These are phyloP conservation scores for Norana najaformis DNA, from an alignment of 2,888 invertebrate genomes.

Conservation along the genomic window DNA sequence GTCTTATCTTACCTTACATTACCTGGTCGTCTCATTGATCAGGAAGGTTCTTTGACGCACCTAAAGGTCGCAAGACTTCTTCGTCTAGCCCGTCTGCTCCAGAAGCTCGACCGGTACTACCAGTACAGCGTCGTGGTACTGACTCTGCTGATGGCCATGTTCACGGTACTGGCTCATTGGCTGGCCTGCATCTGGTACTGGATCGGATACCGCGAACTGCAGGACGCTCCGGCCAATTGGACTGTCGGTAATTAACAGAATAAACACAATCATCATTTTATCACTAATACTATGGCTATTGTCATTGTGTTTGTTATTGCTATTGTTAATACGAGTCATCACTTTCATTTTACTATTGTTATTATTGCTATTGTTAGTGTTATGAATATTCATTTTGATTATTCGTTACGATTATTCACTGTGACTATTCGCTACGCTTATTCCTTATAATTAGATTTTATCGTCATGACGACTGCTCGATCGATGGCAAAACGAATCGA, in stretches of 20 bases:
- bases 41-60: constrained; percentile 70
- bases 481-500: no score
- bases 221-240: constrained; percentile 73
- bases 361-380: no score
- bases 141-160: constrained; percentile 88
- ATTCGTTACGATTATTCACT: no score
- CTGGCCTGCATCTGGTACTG: constrained; percentile 95
- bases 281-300: background rate
- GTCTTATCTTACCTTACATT: background rate
- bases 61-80: constrained; percentile 87
- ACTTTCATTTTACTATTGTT: no score
- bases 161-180: constrained; percentile 93
- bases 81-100: constrained; percentile 83
- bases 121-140: constrained; percentile 93
- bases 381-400: no score
- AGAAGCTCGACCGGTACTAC: constrained; percentile 94
- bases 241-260: constrained; percentile 76
- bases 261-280: background rate
- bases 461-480: no score
- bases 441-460: no score
- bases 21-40: background rate
- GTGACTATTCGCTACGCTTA: no score
- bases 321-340: background rate
- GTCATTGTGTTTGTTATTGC: background rate
- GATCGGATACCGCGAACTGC: constrained; percentile 85